phyloP scores from a whole-genome alignment of 2,797 vertebrate species.

The Etheostoma nigrum region DNA sequence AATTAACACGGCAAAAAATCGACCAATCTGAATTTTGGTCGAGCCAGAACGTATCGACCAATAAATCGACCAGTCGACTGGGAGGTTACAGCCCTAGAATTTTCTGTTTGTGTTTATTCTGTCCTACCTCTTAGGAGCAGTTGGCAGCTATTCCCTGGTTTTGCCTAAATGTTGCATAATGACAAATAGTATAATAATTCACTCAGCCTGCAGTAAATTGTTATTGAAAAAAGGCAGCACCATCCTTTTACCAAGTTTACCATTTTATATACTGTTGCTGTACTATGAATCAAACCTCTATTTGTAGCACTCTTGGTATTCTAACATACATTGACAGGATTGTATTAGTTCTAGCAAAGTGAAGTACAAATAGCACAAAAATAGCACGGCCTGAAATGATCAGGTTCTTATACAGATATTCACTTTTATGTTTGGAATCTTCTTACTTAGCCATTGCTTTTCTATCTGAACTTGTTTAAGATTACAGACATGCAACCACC shows the following conservation, averaged over 20 bases:
- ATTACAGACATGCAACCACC: background rate
- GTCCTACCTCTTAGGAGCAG: background rate
- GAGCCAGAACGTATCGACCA: too few relatives aligned
- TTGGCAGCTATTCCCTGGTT: background rate
- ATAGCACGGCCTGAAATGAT: constrained; percentile 7
- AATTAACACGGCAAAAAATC: too few relatives aligned
- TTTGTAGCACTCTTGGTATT: constrained; percentile 6
- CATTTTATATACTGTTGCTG: background rate
- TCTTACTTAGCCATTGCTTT: background rate
- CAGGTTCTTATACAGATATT: background rate
- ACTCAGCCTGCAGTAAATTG: constrained; percentile 2
- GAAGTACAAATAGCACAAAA: constrained; percentile 3
- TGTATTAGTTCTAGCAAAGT: background rate
- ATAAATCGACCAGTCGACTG: too few relatives aligned
- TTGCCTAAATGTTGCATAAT: background rate
- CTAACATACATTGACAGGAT: background rate
- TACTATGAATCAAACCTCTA: constrained; percentile 4
- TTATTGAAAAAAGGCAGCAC: background rate
- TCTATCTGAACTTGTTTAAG: background rate
- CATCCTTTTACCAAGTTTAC: background rate
- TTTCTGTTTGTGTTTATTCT: background rate
- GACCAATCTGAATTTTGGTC: too few relatives aligned
- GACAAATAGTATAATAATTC: background rate
- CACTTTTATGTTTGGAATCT: background rate
- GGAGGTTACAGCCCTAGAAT: too few relatives aligned